phyloP scores from a whole-genome alignment of 2,797 vertebrate species.

The Malurus leucopterus region DNA sequence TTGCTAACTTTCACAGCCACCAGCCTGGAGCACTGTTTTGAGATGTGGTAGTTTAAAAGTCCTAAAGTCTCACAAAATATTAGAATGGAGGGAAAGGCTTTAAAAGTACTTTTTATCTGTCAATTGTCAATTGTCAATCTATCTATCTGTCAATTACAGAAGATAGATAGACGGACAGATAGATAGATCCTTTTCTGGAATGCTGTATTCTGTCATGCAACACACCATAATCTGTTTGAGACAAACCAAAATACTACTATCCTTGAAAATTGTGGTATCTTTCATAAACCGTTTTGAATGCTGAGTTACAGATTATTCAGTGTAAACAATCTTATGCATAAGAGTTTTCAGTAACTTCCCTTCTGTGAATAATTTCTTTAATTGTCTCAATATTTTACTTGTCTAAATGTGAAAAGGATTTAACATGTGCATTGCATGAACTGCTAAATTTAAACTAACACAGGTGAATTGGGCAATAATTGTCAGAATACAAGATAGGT shows the following conservation, averaged over 20 bases:
- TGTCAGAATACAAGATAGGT: background rate
- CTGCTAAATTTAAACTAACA: background rate
- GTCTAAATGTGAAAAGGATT: background rate
- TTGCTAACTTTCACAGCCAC: conserved; percentile 12
- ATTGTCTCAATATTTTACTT: background rate
- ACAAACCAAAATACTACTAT: background rate
- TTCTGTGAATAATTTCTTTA: background rate
- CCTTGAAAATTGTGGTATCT: background rate
- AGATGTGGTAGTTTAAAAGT: background rate
- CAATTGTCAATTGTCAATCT: too few species aligned
- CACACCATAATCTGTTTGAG: background rate
- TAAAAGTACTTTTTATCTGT: background rate
- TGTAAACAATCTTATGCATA: background rate
- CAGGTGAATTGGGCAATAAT: background rate
- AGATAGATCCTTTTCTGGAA: background rate
- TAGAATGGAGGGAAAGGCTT: background rate
- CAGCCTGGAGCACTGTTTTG: conserved; percentile 1
- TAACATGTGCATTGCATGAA: background rate
- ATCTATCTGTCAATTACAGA: background rate
- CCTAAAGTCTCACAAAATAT: conserved; percentile 1
- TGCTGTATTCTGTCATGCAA: background rate
- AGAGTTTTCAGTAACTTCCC: background rate
- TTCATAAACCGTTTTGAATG: background rate
- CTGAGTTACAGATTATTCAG: background rate
- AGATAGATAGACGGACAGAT: background rate